A percentile compares a stretch with the other conserved stretches of the same genome.
phyloP scores from a whole-genome alignment of 2,797 vertebrate genomes.

The Sebastes dallii region DNA sequence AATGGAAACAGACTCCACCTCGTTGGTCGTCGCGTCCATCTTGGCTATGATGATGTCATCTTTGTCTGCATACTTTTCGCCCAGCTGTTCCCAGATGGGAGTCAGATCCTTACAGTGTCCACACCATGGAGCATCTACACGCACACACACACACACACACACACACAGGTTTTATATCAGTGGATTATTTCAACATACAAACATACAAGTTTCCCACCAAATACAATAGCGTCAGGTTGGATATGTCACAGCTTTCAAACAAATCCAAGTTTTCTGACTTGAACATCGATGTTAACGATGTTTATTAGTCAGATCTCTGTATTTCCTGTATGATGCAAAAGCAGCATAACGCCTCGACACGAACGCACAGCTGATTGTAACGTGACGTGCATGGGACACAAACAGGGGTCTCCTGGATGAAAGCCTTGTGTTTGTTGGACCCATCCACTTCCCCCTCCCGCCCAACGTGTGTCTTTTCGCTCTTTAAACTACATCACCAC shows the following conservation, averaged over 20 bases:
- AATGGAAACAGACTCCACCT: conserved; percentile 85
- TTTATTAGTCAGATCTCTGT: neutral
- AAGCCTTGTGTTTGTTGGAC: too few relatives aligned
- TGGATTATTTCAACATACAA: neutral
- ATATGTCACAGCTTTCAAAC: neutral
- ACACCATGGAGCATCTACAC: conserved; percentile 93
- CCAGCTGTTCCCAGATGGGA: conserved; percentile 90
- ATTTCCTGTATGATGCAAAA: neutral
- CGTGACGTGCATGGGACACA: rapidly evolving
- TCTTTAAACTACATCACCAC: too few relatives aligned
- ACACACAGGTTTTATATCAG: neutral
- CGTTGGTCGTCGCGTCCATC: conserved; percentile 89
- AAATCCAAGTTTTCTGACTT: neutral
- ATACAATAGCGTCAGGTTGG: neutral
- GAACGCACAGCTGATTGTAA: neutral
- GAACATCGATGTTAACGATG: too few relatives aligned
- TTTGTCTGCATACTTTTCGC: conserved; percentile 85
- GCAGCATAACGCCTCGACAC: neutral
- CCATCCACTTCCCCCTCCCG: too few relatives aligned
- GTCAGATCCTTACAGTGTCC: conserved; percentile 90
- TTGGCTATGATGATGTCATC: conserved; percentile 90
- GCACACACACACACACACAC: conserved; percentile 1
- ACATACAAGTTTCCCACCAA: neutral
- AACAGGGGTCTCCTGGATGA: too few relatives aligned
- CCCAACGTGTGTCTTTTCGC: too few relatives aligned